These are phyloP conservation scores for Spatula clypeata DNA, from an alignment of 2,797 vertebrate genomes.

Conservation along the genomic window DNA sequence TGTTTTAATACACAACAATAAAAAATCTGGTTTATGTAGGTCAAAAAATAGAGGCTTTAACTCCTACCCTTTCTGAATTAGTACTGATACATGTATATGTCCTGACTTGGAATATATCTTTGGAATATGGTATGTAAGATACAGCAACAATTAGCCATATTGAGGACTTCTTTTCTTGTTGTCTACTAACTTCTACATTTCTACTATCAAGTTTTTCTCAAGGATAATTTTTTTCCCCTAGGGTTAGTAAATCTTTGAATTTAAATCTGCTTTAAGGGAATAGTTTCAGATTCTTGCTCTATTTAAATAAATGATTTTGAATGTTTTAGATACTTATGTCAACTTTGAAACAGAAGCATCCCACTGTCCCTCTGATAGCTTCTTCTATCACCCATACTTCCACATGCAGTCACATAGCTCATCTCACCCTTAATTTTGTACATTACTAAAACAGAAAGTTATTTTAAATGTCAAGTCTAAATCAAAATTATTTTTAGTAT, in stretches of 20 bases:
- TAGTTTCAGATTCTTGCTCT: background rate
- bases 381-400: background rate
- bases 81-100: background rate
- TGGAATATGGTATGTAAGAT: background rate
- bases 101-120: background rate
- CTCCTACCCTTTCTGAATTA: background rate
- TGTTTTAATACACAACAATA: background rate
- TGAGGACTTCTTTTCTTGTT: background rate
- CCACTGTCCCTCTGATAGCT: background rate
- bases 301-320: background rate
- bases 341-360: background rate
- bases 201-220: background rate
- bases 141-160: background rate
- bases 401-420: background rate
- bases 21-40: background rate
- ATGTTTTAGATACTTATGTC: background rate
- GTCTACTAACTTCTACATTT: background rate
- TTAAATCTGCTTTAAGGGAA: background rate
- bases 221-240: background rate
- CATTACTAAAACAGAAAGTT: background rate
- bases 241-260: background rate
- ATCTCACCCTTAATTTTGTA: background rate
- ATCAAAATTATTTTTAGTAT: conserved; percentile 51
- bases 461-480: conserved; percentile 29
- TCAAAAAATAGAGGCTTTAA: background rate